Evolutionary conservation across 2,797 vertebrate species (phyloP), one percentile per base, ranked within the genome.

Genomic region (Coendou prehensilis): DNA sequence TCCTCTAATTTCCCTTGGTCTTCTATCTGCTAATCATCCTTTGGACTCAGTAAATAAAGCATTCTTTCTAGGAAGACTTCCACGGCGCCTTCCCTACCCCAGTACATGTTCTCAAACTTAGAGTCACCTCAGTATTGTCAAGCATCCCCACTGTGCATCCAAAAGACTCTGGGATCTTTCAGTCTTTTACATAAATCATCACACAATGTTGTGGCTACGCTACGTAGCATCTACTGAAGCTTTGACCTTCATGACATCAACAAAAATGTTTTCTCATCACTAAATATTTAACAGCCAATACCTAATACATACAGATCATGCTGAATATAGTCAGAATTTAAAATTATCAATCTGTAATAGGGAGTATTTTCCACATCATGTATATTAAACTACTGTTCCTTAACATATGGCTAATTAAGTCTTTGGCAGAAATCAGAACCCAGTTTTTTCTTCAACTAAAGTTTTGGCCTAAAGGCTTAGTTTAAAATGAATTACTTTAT

Each of bases 381-480:
- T 64, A 71, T 22, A 76, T 64, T 78, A 3, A 93, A 94, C 54
- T 63, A n/a, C 9, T 88, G 41, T 88, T 91, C 45, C 83, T 96
- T 94, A 95, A 73, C 71, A 91, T 93, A 87, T 61, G 82, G 91
- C 30, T 96, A 96, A 94, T 92, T 92, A 95, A 89, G 79, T 80
- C 78, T 80, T 93, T 93, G 90, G 45, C 37, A 97, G 56, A 96
- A 94, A 89, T 47, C 28, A 78, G 85, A 92, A 95, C 14, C 64
- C 69, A 86, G 18, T 22, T 75, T 90, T 89, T 67, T 33, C 37
- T 94, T 81, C 57, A 6, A 92, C 75, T 41, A 15, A 86, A 95
- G 50, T 75, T 94, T 75, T 87, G 52, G 59, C 83, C 80, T 78
- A 80, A 92, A 95, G 57, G 41, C 56, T 87, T 78, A 86, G 45